A percentile compares a stretch with the other conserved stretches of the same genome.
Conservation (phyloP, 1,140 invertebrate species). For the Holcopasites calliopsidis region DNA sequence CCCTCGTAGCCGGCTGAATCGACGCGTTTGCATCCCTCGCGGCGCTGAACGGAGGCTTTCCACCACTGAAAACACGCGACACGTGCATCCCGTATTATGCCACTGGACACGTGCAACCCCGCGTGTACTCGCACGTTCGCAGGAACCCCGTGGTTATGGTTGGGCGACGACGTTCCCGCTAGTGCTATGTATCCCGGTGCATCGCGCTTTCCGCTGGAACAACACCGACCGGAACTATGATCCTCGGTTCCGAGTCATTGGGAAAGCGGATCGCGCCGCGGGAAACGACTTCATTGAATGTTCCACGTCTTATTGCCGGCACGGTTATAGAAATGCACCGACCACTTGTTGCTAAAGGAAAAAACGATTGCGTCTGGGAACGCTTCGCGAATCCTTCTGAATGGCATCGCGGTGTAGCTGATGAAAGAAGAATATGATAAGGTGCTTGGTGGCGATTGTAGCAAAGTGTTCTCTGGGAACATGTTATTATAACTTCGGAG, state of each 20-base stretch:
- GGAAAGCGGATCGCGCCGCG: background rate
- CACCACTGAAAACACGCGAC: conserved; percentile 66
- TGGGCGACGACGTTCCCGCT: conserved; percentile 25
- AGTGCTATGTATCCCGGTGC: conserved; percentile 2
- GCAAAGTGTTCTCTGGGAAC: too few species aligned
- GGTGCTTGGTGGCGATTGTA: too few species aligned
- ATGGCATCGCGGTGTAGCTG: too few species aligned
- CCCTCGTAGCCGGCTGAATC: conserved; percentile 12
- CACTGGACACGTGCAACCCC: conserved; percentile 51
- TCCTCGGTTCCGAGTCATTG: background rate
- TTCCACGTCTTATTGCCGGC: background rate
- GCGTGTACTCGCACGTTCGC: conserved; percentile 29
- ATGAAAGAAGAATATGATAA: too few species aligned
- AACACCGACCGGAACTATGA: background rate
- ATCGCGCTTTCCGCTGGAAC: conserved; percentile 18
- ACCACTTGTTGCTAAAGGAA: conserved; percentile 66
- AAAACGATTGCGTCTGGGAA: conserved; percentile 48
- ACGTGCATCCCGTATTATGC: conserved; percentile 73
- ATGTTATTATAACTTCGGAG: too few species aligned
- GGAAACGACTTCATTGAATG: background rate
- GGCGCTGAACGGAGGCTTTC: conserved; percentile 43
- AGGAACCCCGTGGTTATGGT: conserved; percentile 44
- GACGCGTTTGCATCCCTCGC: background rate
- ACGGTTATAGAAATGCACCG: conserved; percentile 32
- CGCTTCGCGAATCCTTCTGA: background rate